Evolutionary conservation across 2,113 vertebrate genomes (phyloP).

Genomic region (Pundamilia nyererei): DNA sequence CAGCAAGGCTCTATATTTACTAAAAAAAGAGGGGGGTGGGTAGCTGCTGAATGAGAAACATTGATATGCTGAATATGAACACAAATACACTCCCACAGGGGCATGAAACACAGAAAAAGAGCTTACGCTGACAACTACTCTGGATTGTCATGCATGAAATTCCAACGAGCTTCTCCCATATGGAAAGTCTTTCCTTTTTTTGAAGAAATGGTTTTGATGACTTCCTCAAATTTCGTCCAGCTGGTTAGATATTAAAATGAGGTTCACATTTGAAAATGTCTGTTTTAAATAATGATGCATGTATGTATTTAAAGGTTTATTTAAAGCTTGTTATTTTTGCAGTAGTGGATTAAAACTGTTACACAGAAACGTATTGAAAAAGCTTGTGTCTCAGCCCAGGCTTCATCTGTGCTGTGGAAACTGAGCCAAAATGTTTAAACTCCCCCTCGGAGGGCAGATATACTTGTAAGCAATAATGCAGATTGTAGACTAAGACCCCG

Average conservation of each 20-base stretch:
- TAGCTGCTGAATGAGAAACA: background rate
- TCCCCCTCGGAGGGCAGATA: background rate
- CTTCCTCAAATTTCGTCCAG: rapidly evolving
- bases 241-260: background rate
- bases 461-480: background rate
- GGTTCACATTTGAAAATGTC: background rate
- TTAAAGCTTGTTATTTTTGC: background rate
- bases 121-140: background rate
- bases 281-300: background rate
- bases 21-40: background rate
- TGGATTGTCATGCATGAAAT: background rate
- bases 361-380: rapidly evolving
- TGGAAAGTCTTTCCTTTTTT: background rate
- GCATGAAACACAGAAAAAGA: background rate
- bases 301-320: background rate
- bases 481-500: background rate
- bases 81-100: background rate
- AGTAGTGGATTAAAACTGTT: background rate
- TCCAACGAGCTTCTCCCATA: background rate
- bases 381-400: background rate
- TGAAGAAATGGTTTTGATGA: background rate
- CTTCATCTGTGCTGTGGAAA: background rate
- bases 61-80: background rate
- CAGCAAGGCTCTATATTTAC: background rate
- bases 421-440: background rate